Percentiles rank a stretch among this genome's conserved stretches.
These are phyloP conservation scores for Harmothoe impar DNA, from an alignment of 2,888 invertebrate species.

Conservation along the genomic window DNA sequence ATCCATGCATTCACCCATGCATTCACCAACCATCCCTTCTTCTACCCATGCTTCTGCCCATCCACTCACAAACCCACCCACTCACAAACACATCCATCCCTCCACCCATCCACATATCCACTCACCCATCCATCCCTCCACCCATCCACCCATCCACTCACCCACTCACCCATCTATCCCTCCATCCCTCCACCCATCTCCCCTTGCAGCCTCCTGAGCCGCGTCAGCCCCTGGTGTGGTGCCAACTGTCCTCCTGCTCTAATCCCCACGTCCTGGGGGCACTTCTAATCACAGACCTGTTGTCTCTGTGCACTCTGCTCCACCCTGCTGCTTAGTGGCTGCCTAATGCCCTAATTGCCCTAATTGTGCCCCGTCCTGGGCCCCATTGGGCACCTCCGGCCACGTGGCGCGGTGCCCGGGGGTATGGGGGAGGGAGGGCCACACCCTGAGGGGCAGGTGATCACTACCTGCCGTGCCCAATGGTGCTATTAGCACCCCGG, in stretches of 20 bases:
- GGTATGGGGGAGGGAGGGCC: background rate
- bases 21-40: too few relatives aligned
- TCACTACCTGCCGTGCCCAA: background rate
- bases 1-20: too few relatives aligned
- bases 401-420: background rate
- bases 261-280: background rate
- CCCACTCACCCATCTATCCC: too few relatives aligned
- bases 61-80: too few relatives aligned
- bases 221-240: background rate
- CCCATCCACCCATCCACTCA: too few relatives aligned
- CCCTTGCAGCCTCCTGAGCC: background rate
- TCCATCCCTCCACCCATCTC: too few relatives aligned
- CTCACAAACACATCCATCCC: too few relatives aligned
- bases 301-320: background rate
- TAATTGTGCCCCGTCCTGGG: background rate
- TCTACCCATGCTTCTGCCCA: too few relatives aligned
- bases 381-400: background rate
- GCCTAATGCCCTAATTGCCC: constrained; percentile 16
- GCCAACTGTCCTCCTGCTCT: background rate
- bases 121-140: too few relatives aligned
- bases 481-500: background rate
- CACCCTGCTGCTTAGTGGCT: background rate
- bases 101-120: too few relatives aligned
- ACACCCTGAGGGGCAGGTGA: background rate
- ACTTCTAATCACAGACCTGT: constrained; percentile 31